Evolutionary conservation across 2,888 invertebrate species (phyloP), one percentile per base, ranked within the genome.

Genomic region (Gasteruption jaculator): DNA sequence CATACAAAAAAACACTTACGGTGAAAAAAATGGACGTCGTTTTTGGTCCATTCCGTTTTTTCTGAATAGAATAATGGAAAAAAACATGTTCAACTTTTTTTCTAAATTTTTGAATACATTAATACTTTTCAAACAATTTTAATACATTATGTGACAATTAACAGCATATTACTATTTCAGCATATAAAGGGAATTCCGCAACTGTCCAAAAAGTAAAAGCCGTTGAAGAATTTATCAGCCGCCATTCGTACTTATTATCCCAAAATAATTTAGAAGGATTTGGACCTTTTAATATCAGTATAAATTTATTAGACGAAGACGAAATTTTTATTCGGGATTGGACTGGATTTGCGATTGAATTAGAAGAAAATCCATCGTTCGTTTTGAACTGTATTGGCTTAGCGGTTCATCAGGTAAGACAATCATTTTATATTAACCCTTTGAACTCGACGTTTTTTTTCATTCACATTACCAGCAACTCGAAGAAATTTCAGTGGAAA

Each of bases 341-440:
- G 86, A 65, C 77, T 14, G 72, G 74, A n/a, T 78, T 90, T 52
- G 68, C 71, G 45, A 73, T 74, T 29, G 85, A 90, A 54, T 67
- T 93, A 27, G 73, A 75, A 51, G 78, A 80, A 42, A 79, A 78
- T 45, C 86, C 91, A 1, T 78, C 81, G 44, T 73, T 74, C 38
- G 79, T 83, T 11, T 72, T 93, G 33, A 77, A 80, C 38, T 81
- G 84, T 41, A 68, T 92, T 40, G 86, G 86, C 33, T 74, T 87
- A 46, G 88, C 89, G 35, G 82, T 91, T 74, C 85, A 91, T 73
- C 83, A 89, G 76, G 82, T 81, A 47, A 38, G 14, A 41, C 15
- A 36, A 46, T 37, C 29, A 21, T 29, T 16, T 1, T 43, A 19
- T 21, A 32, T 21, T 31, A 5, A 14, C 18, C 18, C 18, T 15